A percentile compares a stretch with the other conserved stretches of the same genome.
Conservation (phyloP, 2,888 invertebrate species). For the Andricus quercusramuli region DNA sequence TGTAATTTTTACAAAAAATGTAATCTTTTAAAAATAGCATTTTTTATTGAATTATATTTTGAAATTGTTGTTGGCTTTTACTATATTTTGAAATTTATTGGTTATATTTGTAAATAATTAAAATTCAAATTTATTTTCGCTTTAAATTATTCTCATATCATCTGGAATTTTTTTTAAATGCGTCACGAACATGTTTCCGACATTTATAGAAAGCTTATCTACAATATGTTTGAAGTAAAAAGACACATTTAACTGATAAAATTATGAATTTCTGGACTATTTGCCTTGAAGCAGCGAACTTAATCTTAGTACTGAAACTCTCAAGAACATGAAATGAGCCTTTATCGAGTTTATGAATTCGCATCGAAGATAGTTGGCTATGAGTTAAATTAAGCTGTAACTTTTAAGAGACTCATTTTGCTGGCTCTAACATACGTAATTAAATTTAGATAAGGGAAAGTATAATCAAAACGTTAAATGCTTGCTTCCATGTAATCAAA, state of each 20-base stretch:
- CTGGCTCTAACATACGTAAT: neutral
- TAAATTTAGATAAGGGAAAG: conserved; percentile 35
- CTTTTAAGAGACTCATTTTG: conserved; percentile 4
- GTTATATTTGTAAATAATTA: no score
- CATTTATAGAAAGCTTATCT: no score
- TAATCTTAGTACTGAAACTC: neutral
- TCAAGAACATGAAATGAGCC: neutral
- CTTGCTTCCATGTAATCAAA: conserved; percentile 3
- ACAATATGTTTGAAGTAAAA: no score
- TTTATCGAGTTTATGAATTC: conserved; percentile 4
- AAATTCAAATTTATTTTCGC: no score
- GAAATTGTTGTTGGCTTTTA: no score
- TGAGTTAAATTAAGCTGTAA: conserved; percentile 29
- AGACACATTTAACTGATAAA: neutral
- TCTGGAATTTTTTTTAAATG: no score
- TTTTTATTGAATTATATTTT: no score
- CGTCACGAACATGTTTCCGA: no score
- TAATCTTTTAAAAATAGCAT: no score
- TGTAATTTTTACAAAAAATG: no score
- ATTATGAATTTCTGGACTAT: neutral
- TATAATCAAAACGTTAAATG: conserved; percentile 8
- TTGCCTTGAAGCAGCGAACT: neutral
- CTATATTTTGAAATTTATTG: no score
- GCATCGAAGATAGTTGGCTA: neutral
- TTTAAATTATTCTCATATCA: no score